Evolutionary conservation across 1,140 invertebrate species (phyloP).

Genomic region (Listronotus oregonensis): DNA sequence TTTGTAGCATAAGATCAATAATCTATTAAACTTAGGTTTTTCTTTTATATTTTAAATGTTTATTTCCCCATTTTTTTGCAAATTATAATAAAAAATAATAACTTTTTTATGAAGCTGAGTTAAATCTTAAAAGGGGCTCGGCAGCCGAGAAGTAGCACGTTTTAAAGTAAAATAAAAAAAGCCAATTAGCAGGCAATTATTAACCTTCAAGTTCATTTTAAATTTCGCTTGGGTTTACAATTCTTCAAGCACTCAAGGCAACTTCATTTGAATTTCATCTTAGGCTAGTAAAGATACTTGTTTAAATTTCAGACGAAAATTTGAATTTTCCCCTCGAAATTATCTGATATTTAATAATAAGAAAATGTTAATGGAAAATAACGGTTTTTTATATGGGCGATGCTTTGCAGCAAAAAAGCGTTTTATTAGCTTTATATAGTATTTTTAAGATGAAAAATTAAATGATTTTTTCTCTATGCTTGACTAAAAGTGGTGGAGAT

Average conservation of each 20-base stretch:
- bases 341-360: conserved; percentile 17
- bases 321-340: conserved; percentile 13
- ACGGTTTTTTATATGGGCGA: neutral
- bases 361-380: conserved; percentile 17
- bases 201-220: conserved; percentile 34
- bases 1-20: no score
- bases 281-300: conserved; percentile 20
- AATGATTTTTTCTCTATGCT: no score
- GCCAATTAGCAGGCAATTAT: conserved; percentile 36
- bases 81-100: no score
- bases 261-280: conserved; percentile 26
- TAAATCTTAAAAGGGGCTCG: no score
- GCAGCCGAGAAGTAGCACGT: conserved; percentile 4
- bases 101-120: no score
- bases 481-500: no score
- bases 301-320: conserved; percentile 22
- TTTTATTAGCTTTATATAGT: no score
- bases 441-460: no score
- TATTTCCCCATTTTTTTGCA: no score
- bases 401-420: neutral
- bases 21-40: no score
- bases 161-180: conserved; percentile 24
- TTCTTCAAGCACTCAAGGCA: conserved; percentile 18
- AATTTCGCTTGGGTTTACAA: conserved; percentile 27
- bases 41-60: no score